Evolutionary conservation across 2,797 vertebrate species (phyloP).

Genomic region (Leptatherina wallacei): DNA sequence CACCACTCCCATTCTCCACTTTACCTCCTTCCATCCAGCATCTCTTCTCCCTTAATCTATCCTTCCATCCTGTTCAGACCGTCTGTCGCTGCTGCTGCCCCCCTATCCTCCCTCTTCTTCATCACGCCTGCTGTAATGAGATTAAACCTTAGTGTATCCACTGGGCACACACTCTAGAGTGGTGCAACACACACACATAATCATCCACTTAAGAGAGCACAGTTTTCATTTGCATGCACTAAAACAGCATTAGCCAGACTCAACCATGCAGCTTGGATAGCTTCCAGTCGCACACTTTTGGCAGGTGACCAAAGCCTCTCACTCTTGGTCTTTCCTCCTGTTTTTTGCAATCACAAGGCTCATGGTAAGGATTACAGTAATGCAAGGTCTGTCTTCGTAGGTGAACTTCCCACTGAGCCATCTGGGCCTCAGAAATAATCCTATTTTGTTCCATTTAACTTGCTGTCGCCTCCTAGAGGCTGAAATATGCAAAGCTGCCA

Average conservation of each 20-base stretch:
- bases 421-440: conserved; percentile 72
- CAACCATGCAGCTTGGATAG: conserved; percentile 60
- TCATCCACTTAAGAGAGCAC: conserved; percentile 65
- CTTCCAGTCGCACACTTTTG: conserved; percentile 61
- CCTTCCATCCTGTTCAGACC: conserved; percentile 75
- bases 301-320: conserved; percentile 68
- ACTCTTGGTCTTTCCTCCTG: conserved; percentile 55
- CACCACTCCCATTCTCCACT: conserved; percentile 66
- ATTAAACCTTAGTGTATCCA: conserved; percentile 81
- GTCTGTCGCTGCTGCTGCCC: conserved; percentile 72
- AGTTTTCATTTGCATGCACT: conserved; percentile 53
- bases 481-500: conserved; percentile 10
- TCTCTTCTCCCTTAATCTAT: conserved; percentile 76
- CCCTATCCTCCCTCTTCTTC: conserved; percentile 61
- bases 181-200: conserved; percentile 39
- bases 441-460: conserved; percentile 2
- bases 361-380: conserved; percentile 79
- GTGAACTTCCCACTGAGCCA: conserved; percentile 77
- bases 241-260: conserved; percentile 48
- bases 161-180: conserved; percentile 47
- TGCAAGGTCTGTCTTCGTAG: conserved; percentile 76
- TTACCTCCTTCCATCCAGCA: conserved; percentile 57
- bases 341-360: conserved; percentile 70
- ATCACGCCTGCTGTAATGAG: conserved; percentile 83
- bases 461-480: conserved; percentile 56